Percentiles rank a stretch among this genome's conserved stretches.
phyloP scores from a whole-genome alignment of 2,113 vertebrate species.

The Rostratula benghalensis region DNA sequence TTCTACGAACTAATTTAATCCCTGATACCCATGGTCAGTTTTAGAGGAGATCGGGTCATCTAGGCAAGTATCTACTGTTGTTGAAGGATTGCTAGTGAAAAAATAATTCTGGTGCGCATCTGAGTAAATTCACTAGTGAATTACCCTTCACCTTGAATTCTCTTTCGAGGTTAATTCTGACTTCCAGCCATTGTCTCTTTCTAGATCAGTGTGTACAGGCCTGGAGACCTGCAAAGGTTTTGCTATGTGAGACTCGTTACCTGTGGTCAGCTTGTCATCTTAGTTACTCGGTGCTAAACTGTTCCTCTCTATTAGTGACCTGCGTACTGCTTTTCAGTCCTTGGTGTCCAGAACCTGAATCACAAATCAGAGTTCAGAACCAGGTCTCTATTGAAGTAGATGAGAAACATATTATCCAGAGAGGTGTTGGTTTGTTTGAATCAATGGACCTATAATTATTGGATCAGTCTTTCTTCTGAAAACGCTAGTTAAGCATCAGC shows the following conservation, averaged over 20 bases:
- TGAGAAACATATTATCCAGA: background rate
- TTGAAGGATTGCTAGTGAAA: background rate
- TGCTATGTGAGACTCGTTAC: background rate
- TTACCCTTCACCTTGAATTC: background rate
- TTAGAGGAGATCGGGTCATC: background rate
- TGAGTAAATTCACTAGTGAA: background rate
- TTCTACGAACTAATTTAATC: background rate
- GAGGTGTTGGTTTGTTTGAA: background rate
- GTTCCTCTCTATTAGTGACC: background rate
- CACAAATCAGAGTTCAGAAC: background rate
- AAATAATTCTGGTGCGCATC: background rate
- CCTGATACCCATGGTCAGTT: background rate
- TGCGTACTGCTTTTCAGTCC: background rate
- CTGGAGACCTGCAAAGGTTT: background rate
- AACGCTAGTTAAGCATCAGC: background rate
- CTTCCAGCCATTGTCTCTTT: background rate
- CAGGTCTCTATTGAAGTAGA: background rate
- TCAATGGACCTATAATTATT: background rate
- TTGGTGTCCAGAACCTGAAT: background rate
- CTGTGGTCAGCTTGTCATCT: background rate
- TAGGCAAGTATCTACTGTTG: background rate
- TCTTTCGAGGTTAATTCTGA: background rate
- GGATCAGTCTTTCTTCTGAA: background rate
- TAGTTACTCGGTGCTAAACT: background rate
- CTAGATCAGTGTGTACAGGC: background rate